These are phyloP conservation scores for Halyomorpha halys DNA, from an alignment of 1,140 invertebrate genomes.

Conservation along the genomic window DNA sequence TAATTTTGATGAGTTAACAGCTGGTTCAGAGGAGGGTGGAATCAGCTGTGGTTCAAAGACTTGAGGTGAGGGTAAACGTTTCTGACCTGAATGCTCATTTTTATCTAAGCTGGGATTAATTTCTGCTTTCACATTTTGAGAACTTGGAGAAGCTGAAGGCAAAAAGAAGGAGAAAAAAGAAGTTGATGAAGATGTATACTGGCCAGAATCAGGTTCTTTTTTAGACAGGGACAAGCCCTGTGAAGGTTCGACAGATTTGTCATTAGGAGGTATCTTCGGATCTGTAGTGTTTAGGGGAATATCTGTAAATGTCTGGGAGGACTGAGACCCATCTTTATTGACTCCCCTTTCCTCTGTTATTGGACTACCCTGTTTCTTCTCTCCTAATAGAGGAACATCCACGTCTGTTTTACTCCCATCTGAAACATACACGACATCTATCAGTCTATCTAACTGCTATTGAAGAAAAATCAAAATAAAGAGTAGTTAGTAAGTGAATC, in stretches of 20 bases:
- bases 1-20: background rate
- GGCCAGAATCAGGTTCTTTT: background rate
- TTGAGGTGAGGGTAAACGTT: background rate
- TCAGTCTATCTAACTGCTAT: too few species aligned
- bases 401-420: conserved; percentile 1
- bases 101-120: background rate
- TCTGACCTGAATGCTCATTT: background rate
- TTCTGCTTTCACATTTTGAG: background rate
- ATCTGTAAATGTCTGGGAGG: background rate
- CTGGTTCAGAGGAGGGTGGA: background rate
- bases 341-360: background rate
- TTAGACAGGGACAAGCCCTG: background rate
- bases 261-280: background rate
- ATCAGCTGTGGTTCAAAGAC: background rate
- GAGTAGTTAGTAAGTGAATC: too few species aligned
- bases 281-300: conserved; percentile 1
- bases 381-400: conserved; percentile 3
- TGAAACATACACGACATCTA: conserved; percentile 12
- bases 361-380: background rate
- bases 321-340: background rate
- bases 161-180: background rate
- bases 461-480: too few species aligned
- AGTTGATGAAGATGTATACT: background rate
- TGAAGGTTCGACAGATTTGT: background rate
- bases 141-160: background rate